Evolutionary conservation across 2,113 vertebrate species (phyloP), one percentile per base, ranked within the genome.

Genomic region (Stomatorhinus ivindoensis): DNA sequence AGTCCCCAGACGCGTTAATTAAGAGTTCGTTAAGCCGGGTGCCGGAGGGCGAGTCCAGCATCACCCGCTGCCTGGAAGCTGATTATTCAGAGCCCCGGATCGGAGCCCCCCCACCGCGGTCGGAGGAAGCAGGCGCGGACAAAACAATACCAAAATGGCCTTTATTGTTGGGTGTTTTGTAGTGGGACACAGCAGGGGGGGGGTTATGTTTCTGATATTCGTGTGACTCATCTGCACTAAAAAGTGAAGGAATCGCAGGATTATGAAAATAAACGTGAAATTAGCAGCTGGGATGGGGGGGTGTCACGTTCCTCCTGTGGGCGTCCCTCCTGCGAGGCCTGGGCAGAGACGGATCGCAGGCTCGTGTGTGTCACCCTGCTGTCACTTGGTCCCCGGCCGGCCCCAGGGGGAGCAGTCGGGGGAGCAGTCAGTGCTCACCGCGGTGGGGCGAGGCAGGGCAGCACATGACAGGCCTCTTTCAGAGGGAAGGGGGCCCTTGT

Each of bases 21-120:
- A 95, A 96, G 95, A 95, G 95, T 95, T 96, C 94, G 95, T 94
- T 94, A 94, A 94, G 94, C 94, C 93, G 92, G 92, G 93, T 91
- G 39, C 91, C 73, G 92, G 93, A 93, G 93, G 93, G 93, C 91
- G 9, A 93, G 95, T 93, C 91, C 92, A 92, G 93, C 94, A 92
- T 91, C 94, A 94, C 94, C 94, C 93, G 93, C 94, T 95, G 95
- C 94, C 94, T 92, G 91, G 93, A 94, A 93, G 92, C 93, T 94
- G 93, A 95, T 95, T 95, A 94, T 95, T 95, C 93, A 94, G 94
- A 94, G 94, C 94, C 94, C 93, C 91, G 93, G 94, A 95, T 61
- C 55, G 24, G 21, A 61, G 55, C 55, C 19, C 47, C n/a, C 61
- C 1, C 24, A 73, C 17, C 65, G 3, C 4, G 69, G 31, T 39